Evolutionary conservation across 2,797 vertebrate species (phyloP).

Genomic region (Micrastur ruficollis): DNA sequence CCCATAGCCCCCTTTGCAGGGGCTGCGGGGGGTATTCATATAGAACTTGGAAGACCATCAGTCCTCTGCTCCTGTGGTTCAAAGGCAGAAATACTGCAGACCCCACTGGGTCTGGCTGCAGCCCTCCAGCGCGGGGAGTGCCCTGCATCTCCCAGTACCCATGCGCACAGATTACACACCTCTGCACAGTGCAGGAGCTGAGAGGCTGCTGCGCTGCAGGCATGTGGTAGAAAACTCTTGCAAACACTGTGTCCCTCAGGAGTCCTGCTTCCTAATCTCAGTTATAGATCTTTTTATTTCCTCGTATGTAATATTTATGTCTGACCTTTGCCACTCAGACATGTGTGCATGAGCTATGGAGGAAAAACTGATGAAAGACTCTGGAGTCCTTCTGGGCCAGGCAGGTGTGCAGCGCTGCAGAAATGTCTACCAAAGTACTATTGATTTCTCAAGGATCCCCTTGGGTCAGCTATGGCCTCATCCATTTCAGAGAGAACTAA

Average conservation of each 20-base stretch:
- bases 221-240: not conserved
- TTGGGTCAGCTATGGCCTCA: not conserved
- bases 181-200: accelerated
- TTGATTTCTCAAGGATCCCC: not conserved
- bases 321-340: not conserved
- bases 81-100: not conserved
- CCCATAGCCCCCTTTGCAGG: not conserved
- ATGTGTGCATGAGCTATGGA: not conserved
- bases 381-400: not conserved
- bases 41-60: not conserved
- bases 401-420: not conserved
- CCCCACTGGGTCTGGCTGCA: not conserved
- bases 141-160: not conserved
- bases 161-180: accelerated
- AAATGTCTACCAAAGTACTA: not conserved
- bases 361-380: not conserved
- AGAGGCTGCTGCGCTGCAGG: not conserved
- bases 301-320: constrained; percentile 1
- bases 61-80: not conserved
- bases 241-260: not conserved
- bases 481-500: constrained; percentile 2
- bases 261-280: not conserved
- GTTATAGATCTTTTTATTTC: not conserved
- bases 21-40: not conserved
- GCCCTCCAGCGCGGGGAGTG: not conserved